phyloP scores from a whole-genome alignment of 2,888 invertebrate species.

The Trachelus tabidus region DNA sequence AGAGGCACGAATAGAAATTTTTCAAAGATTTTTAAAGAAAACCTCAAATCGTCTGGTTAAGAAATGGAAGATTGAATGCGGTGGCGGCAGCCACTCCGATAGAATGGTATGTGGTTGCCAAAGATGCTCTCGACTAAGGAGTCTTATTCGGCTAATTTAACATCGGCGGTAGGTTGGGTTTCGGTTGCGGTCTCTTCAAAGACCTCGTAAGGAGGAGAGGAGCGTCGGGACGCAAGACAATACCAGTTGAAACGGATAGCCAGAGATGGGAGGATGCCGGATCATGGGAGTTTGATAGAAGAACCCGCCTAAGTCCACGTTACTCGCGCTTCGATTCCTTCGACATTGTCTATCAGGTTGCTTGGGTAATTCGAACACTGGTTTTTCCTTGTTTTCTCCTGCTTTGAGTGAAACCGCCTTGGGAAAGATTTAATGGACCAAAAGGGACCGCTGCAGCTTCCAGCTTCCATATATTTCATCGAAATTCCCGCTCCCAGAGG shows the following conservation, averaged over 20 bases:
- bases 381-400: constrained; percentile 33
- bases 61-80: neutral
- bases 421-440: too few species aligned
- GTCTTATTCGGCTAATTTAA: constrained; percentile 57
- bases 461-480: neutral
- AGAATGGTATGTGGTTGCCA: neutral
- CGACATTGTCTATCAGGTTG: constrained; percentile 25
- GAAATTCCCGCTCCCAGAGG: too few species aligned
- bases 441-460: constrained; percentile 2
- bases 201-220: constrained; percentile 31
- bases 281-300: constrained; percentile 6
- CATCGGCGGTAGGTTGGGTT: constrained; percentile 42
- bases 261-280: constrained; percentile 16
- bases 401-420: constrained; percentile 37
- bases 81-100: neutral
- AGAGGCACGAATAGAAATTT: too few species aligned
- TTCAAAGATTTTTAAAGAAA: neutral
- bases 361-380: constrained; percentile 19
- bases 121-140: constrained; percentile 11
- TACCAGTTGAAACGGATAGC: constrained; percentile 56
- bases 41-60: neutral
- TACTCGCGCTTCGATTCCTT: constrained; percentile 43
- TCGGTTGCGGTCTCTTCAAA: constrained; percentile 49
- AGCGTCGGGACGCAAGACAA: constrained; percentile 44
- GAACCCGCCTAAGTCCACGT: constrained; percentile 25